Evolutionary conservation across 2,113 vertebrate genomes (phyloP), one percentile per base, ranked within the genome.

Genomic region (Menura novaehollandiae): DNA sequence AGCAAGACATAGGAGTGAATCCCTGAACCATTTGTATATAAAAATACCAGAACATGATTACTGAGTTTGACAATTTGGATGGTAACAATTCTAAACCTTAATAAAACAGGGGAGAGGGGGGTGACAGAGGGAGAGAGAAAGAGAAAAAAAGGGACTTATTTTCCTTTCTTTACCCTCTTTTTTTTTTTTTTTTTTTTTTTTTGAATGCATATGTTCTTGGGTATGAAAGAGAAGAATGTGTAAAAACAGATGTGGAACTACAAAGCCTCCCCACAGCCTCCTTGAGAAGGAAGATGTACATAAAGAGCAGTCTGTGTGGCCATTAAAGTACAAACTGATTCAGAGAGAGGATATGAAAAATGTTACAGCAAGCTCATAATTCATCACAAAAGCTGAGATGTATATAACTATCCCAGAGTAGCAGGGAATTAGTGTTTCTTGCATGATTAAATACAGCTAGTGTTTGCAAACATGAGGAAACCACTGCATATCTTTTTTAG

Each of bases 211-310:
- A 37, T 85, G 56, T 68, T 94, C 32, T 64, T 68, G 60, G 2
- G 15, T 88, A 76, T 49, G 44, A 94, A 76, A 80, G 63, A 84
- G 24, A 67, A 87, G 66, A 82, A 79, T 85, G 15, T 82, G 10
- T 35, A 62, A 90, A 96, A 97, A 56, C 93, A 97, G 74, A 95
- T 94, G 95, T 93, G 91, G 63, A 82, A 88, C 85, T 93, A 93
- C 85, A 93, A 93, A 96, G 85, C 78, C 46, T 91, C 53, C 73
- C 74, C 81, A 82, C 73, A 91, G 91, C 85, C 51, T 79, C 33
- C 85, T 85, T 85, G 55, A 93, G 75, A 69, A 85, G 49, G 77
- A 89, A 91, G 85, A 95, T 15, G 9, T 43, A n/a, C 74, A 80
- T 85, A 82, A 93, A 94, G 30, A 91, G 32, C 84, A 88, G 62